Base-by-base conservation (phyloP, 2,888 invertebrate species). In the Amphipyra berbera region DNA sequence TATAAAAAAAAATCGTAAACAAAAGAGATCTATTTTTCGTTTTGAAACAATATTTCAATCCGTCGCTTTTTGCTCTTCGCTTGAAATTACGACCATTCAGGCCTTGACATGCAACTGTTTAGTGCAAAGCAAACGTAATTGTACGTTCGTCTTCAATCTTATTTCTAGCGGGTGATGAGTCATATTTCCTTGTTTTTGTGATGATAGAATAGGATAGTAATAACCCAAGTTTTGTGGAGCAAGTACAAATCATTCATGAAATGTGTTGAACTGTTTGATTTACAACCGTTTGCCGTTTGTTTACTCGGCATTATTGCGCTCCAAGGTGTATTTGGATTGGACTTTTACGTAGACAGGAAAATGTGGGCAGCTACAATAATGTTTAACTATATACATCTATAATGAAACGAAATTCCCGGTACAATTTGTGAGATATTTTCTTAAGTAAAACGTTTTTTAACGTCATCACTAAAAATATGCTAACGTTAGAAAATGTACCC, bases 231-330 rank as follows among this genome's bases (percentile, higher is more conserved):
- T 83, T 86, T 86, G 84, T 86, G 83, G 83, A 81, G 74, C 87
- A 83, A 86, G 85, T 88, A 90, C 90, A 90, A 90, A 90, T 90
- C 90, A 89, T 89, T 88, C 87, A 87, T 86, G 89, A 86, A 87
- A 85, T 85, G 83, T 87, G 84, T 86, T 84, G 84, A 82, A 78
- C 74, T 79, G 72, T 79, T 77, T 84, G 84, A 88, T 87, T 88
- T 87, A 88, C 83, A 82, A 77, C 76, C 64, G 64, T 71, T 61
- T 66, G 73, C 67, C 57, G 68, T 80, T 70, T 86, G 82, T 86
- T 88, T 86, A 82, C 78, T 64, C 54, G 46, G 46, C 63, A 72
- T 73, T 83, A 81, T 83, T 82, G 78, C 76, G 78, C 62, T 79
- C 61, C 84, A 80, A 85, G 81, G 83, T 82, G 78, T 79, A 75